Percentiles rank a stretch among this genome's conserved stretches.
These are phyloP conservation scores for Zygogramma bicolorata DNA, from an alignment of 2,888 invertebrate species.

Conservation along the genomic window DNA sequence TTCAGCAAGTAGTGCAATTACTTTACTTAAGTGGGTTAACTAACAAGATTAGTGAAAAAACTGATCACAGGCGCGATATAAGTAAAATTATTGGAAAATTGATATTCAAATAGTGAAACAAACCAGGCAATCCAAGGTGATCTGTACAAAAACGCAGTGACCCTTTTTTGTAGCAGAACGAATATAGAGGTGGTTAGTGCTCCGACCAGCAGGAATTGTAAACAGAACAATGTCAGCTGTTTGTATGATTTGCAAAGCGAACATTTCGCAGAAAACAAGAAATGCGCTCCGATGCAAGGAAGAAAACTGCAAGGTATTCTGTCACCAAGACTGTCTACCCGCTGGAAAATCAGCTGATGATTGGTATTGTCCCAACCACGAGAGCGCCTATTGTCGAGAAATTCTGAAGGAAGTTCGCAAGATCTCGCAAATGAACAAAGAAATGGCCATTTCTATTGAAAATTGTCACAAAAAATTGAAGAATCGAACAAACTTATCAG, in stretches of 20 bases:
- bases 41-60: slow-evolving; percentile 2
- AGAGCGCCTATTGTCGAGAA: not conserved
- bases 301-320: not conserved
- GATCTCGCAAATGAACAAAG: not conserved
- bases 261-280: not conserved
- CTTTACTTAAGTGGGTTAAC: not conserved
- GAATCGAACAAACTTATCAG: slow-evolving; percentile 5
- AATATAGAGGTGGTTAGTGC: slow-evolving; percentile 9
- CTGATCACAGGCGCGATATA: not conserved
- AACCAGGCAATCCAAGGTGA: slow-evolving; percentile 10
- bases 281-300: too few relatives aligned
- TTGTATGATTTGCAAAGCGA: not conserved
- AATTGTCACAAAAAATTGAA: slow-evolving; percentile 16
- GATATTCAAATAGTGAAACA: slow-evolving; percentile 13
- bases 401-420: not conserved
- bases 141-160: slow-evolving; percentile 17
- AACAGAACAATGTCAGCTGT: too few relatives aligned
- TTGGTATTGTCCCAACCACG: not conserved
- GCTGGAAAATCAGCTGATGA: not conserved
- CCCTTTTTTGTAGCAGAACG: slow-evolving; percentile 16
- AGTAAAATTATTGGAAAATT: slow-evolving; percentile 13
- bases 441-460: slow-evolving; percentile 4
- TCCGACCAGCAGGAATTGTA: not conserved
- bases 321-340: not conserved
- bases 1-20: slow-evolving; percentile 7